Evolutionary conservation across 2,888 invertebrate genomes (phyloP), one percentile per base, ranked within the genome.

Genomic region (Ypsolopha sequella): DNA sequence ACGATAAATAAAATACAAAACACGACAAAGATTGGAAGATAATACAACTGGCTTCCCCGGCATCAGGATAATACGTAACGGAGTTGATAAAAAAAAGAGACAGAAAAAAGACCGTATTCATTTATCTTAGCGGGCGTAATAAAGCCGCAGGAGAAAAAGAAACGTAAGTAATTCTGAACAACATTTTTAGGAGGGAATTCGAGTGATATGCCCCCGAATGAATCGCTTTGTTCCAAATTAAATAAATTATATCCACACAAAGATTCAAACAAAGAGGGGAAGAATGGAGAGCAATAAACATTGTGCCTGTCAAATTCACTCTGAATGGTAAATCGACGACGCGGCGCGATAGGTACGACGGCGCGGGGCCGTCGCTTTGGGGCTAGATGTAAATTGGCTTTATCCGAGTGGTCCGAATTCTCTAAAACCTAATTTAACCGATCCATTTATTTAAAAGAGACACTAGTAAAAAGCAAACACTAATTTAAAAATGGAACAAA

Each of bases 201-300:
- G 54, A 58, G 55, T 56, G 59, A 57, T 60, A 68, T 66, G 66
- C 64, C 60, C 62, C 59, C 66, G 72, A 76, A 73, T 65, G 52
- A 54, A 54, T 70, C 66, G 64, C 74, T 74, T 79, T 79, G 77
- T 80, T 73, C 75, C 69, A 73, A 79, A 80, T 80, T 76, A 77
- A 74, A 79, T 79, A 79, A 79, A 79, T 80, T 80, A 77, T 71
- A 68, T 61, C 72, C 71, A 73, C 73, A 73, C 75, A 80, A 76
- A 76, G 70, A 70, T 68, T 68, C 65, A 57, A 64, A 75, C 73
- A 76, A 79, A 75, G 66, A 71, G 64, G 65, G 64, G 14, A 60
- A 64, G 64, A 66, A 66, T 65, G 68, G 70, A 13, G 46, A 65
- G 71, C 70, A 76, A 80, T 80, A 80, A 77, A 80, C 77, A 77